Base-by-base conservation (phyloP, 2,113 vertebrate genomes). In the Delphinapterus leucas region DNA sequence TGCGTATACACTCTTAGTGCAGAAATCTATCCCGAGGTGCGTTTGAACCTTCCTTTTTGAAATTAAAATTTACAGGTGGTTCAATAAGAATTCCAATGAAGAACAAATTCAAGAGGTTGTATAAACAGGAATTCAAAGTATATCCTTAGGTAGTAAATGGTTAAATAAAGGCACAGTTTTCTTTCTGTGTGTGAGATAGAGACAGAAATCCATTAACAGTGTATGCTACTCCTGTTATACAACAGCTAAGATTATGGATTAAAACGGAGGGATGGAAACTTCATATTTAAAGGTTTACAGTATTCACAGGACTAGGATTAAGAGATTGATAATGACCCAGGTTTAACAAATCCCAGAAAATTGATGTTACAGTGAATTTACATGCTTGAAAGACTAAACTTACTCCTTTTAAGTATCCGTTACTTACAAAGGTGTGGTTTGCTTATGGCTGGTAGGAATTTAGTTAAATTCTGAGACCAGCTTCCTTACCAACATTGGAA, bases 241-340 rank as follows among this genome's bases (percentile, higher is more conserved):
- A 23, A 13, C 13, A 77, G 36, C 15, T 77, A 86, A 93, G 14
- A 58, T 82, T 71, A 14, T 77, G 36, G 25, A 76, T 90, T 82
- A 38, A 87, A 84, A 79, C 9, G 9, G 41, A 97, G 41, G 86
- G 44, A 71, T 41, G 58, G 49, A 96, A 98, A 97, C 96, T 93
- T 95, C 88, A 88, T 91, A 97, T 6, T 95, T 0, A 3, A 97
- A 93, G 93, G 60, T 97, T 94, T 94, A 86, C n/a, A 74, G 61
- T 85, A 73, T 82, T 97, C 58, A 73, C 82, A 96, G 79, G 33
- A 36, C 85, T 8, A 55, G 82, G 65, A 95, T 61, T 74, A 82
- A 92, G 41, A 96, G 76, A 97, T 92, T 88, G 93, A 93, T 68
- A 81, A 80, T 76, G 85, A 67, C 81, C 82, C 61, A 96, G 92